Evolutionary conservation across 2,797 vertebrate genomes (phyloP).

Genomic region (Pseudopleuronectes americanus): DNA sequence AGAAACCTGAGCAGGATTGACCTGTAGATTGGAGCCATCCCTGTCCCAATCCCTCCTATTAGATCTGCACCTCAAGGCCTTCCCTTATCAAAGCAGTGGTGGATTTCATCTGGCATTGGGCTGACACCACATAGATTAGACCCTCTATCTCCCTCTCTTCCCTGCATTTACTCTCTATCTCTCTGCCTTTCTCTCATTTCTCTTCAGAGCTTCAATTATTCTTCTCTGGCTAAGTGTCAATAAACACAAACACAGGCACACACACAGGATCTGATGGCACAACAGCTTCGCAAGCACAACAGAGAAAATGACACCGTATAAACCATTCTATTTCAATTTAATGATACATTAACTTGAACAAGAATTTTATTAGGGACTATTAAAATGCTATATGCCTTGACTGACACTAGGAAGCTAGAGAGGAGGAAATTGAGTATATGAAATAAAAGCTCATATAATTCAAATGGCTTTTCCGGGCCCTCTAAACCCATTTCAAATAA

Average conservation of each 20-base stretch:
- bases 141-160: conserved; percentile 59
- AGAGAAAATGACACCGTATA: conserved; percentile 55
- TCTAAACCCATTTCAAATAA: conserved; percentile 56
- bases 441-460: conserved; percentile 68
- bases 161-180: conserved; percentile 43
- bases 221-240: conserved; percentile 70
- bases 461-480: conserved; percentile 59
- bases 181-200: conserved; percentile 54
- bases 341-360: conserved; percentile 75
- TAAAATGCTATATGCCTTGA: conserved; percentile 62
- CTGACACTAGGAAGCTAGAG: conserved; percentile 49
- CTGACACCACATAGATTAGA: conserved; percentile 76
- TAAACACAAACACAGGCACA: conserved; percentile 44
- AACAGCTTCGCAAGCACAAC: conserved; percentile 39
- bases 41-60: conserved; percentile 70
- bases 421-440: conserved; percentile 59
- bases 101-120: conserved; percentile 71
- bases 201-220: conserved; percentile 71
- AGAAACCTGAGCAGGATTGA: conserved; percentile 56
- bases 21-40: conserved; percentile 73
- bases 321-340: conserved; percentile 71
- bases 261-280: conserved; percentile 29
- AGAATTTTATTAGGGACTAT: conserved; percentile 63
- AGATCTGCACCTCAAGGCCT: conserved; percentile 67
- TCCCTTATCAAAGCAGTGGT: conserved; percentile 65